These are phyloP conservation scores for Sphinx pinastri DNA, from an alignment of 2,888 invertebrate genomes.

Conservation along the genomic window DNA sequence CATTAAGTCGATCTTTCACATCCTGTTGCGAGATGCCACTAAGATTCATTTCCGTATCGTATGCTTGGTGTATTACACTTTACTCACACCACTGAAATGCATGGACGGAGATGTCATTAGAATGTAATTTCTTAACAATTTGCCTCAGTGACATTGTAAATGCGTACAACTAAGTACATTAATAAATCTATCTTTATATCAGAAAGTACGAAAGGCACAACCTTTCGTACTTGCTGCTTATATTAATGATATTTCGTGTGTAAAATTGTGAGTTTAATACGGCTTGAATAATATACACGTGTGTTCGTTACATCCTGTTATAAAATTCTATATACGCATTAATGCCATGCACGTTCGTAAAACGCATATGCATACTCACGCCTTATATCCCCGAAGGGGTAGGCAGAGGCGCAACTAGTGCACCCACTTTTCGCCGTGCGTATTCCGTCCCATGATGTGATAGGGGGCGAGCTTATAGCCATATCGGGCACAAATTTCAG, in stretches of 20 bases:
- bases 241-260: not conserved
- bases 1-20: conserved; percentile 6
- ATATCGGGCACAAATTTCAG: too few species aligned
- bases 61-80: not conserved
- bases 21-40: conserved; percentile 10
- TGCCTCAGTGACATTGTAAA: too few species aligned
- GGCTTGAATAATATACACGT: not conserved
- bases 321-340: conserved; percentile 4
- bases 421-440: too few species aligned
- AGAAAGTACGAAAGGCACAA: too few species aligned
- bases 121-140: not conserved
- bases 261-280: not conserved
- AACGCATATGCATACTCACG: not conserved
- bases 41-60: not conserved
- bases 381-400: too few species aligned
- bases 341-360: conserved; percentile 6
- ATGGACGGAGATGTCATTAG: not conserved
- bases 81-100: not conserved
- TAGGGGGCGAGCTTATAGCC: too few species aligned
- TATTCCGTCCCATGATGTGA: too few species aligned
- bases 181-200: not conserved
- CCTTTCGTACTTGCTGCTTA: not conserved
- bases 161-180: not conserved
- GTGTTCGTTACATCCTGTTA: conserved; percentile 19
- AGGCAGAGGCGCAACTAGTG: too few species aligned